phyloP scores from a whole-genome alignment of 2,888 invertebrate species.

The Leptogaster cylindrica region DNA sequence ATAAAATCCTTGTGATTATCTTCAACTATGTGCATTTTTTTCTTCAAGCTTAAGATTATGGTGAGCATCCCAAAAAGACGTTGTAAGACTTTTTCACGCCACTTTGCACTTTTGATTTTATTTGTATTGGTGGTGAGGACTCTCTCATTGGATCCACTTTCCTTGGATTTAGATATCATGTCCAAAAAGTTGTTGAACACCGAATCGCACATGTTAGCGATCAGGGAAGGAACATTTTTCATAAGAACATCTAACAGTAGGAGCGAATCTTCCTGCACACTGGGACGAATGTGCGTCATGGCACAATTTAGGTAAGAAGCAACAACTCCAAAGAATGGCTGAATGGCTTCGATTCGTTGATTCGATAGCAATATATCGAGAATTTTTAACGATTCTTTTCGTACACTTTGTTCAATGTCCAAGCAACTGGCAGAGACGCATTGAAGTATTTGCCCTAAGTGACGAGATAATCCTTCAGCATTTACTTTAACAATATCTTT shows the following conservation, averaged over 20 bases:
- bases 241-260: slow-evolving; percentile 79
- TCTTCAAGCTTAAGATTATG: slow-evolving; percentile 55
- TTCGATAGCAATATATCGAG: slow-evolving; percentile 57
- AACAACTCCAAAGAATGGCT: slow-evolving; percentile 78
- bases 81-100: slow-evolving; percentile 78
- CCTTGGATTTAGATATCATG: slow-evolving; percentile 78
- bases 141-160: slow-evolving; percentile 71
- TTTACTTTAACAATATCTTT: slow-evolving; percentile 60
- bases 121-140: slow-evolving; percentile 73
- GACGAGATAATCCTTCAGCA: slow-evolving; percentile 61
- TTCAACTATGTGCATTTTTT: no score
- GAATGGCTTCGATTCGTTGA: slow-evolving; percentile 50
- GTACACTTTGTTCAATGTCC: slow-evolving; percentile 71
- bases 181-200: slow-evolving; percentile 82
- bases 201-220: slow-evolving; percentile 72
- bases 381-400: slow-evolving; percentile 63
- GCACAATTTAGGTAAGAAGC: slow-evolving; percentile 84
- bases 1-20: slow-evolving; percentile 49
- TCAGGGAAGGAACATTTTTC: slow-evolving; percentile 69
- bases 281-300: slow-evolving; percentile 85
- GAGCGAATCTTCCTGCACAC: slow-evolving; percentile 84
- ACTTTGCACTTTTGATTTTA: slow-evolving; percentile 76
- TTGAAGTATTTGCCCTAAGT: slow-evolving; percentile 73
- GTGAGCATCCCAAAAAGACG: slow-evolving; percentile 71
- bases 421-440: slow-evolving; percentile 72